phyloP scores from a whole-genome alignment of 2,888 invertebrate genomes.

The Rhodophaea formosa region DNA sequence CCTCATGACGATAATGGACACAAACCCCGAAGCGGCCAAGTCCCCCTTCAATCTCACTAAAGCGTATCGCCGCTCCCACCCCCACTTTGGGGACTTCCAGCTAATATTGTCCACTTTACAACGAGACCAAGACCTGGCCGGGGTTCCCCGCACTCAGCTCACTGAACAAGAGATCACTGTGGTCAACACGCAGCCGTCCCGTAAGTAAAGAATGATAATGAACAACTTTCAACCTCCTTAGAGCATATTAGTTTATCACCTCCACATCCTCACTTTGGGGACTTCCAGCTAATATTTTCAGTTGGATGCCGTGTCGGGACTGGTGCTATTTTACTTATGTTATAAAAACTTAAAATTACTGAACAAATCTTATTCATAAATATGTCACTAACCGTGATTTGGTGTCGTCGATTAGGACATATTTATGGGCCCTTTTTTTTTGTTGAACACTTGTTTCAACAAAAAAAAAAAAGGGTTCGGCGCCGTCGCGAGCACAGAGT shows the following conservation, averaged over 20 bases:
- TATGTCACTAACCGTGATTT: too few relatives aligned
- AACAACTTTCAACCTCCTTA: constrained; percentile 33
- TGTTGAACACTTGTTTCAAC: too few relatives aligned
- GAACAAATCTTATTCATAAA: too few relatives aligned
- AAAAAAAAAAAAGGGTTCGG: too few relatives aligned
- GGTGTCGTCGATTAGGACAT: too few relatives aligned
- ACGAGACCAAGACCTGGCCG: constrained; percentile 42
- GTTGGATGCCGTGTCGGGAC: too few relatives aligned
- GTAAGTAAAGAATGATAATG: constrained; percentile 27
- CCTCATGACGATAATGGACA: constrained; percentile 34
- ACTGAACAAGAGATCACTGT: constrained; percentile 39
- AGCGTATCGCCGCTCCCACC: constrained; percentile 47
- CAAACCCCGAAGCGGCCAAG: constrained; percentile 9
- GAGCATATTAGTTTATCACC: constrained; percentile 46
- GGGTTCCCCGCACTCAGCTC: constrained; percentile 38
- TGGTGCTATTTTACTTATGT: too few relatives aligned
- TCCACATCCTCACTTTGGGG: constrained; percentile 55
- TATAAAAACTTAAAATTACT: too few relatives aligned
- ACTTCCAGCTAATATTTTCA: constrained; percentile 55
- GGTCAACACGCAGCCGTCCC: constrained; percentile 3
- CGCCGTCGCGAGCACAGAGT: too few relatives aligned
- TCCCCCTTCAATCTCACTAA: constrained; percentile 34
- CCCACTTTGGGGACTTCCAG: constrained; percentile 61
- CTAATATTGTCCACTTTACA: constrained; percentile 51
- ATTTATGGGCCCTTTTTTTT: too few relatives aligned